These are phyloP conservation scores for Cariama cristata DNA, from an alignment of 2,113 vertebrate species.

Conservation along the genomic window DNA sequence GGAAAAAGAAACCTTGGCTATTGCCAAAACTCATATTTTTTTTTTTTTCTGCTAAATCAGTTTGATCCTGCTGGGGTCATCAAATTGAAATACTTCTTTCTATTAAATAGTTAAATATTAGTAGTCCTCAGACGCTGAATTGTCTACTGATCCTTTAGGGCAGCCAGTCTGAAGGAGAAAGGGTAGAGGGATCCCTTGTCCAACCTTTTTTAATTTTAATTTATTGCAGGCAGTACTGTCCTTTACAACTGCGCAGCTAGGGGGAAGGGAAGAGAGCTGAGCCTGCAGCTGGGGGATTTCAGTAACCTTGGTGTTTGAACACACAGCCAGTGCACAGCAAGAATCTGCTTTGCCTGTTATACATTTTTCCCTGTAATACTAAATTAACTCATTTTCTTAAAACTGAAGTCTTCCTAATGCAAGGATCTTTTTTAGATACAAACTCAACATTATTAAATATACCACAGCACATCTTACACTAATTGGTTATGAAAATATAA, in stretches of 20 bases:
- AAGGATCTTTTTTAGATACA: background rate
- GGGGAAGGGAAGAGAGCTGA: constrained; percentile 27
- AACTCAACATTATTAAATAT: background rate
- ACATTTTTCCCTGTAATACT: background rate
- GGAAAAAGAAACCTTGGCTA: background rate
- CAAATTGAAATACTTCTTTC: background rate
- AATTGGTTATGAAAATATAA: background rate
- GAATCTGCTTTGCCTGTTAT: background rate
- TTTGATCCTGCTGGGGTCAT: background rate
- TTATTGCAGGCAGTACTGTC: constrained; percentile 6
- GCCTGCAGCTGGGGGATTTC: background rate
- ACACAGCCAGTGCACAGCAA: background rate
- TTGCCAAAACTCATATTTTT: background rate
- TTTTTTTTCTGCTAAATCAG: background rate
- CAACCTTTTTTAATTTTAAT: constrained; percentile 14
- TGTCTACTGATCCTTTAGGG: background rate
- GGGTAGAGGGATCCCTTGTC: background rate
- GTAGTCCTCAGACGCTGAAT: background rate
- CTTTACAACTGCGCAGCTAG: constrained; percentile 1
- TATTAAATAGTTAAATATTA: background rate
- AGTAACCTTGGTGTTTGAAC: constrained; percentile 25
- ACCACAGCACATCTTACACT: background rate
- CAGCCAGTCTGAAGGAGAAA: background rate
- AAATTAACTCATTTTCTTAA: background rate
- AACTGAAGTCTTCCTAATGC: background rate